Conservation (phyloP, 2,797 vertebrate genomes). For the Avahi laniger region DNA sequence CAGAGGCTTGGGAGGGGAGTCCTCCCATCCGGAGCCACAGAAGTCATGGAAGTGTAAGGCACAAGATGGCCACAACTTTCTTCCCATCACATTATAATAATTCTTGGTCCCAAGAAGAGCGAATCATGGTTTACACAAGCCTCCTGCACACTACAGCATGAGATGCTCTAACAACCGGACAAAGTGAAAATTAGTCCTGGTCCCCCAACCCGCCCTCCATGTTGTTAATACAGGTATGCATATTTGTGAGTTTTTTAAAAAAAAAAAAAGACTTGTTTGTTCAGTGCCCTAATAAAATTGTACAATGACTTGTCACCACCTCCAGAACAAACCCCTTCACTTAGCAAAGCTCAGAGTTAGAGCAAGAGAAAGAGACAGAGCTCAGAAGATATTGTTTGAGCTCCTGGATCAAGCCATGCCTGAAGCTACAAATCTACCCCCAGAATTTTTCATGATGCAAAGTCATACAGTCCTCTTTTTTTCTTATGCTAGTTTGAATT, state of each 20-base stretch:
- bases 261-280: not conserved
- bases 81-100: accelerated
- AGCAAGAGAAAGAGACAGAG: not conserved
- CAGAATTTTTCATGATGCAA: no score
- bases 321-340: not conserved
- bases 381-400: not conserved
- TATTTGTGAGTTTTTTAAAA: not conserved
- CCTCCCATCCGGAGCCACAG: no score
- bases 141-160: accelerated
- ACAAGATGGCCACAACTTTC: not conserved
- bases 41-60: accelerated
- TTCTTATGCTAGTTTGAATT: not conserved
- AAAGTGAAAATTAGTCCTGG: no score
- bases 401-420: not conserved
- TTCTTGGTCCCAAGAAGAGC: not conserved
- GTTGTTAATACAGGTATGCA: accelerated
- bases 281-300: not conserved
- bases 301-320: not conserved
- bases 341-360: not conserved
- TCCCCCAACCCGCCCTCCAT: accelerated
- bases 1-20: not conserved
- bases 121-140: accelerated
- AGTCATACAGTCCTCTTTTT: not conserved
- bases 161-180: accelerated
- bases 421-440: not conserved